phyloP scores from a whole-genome alignment of 2,797 vertebrate species.

The Loriculus beryllinus region DNA sequence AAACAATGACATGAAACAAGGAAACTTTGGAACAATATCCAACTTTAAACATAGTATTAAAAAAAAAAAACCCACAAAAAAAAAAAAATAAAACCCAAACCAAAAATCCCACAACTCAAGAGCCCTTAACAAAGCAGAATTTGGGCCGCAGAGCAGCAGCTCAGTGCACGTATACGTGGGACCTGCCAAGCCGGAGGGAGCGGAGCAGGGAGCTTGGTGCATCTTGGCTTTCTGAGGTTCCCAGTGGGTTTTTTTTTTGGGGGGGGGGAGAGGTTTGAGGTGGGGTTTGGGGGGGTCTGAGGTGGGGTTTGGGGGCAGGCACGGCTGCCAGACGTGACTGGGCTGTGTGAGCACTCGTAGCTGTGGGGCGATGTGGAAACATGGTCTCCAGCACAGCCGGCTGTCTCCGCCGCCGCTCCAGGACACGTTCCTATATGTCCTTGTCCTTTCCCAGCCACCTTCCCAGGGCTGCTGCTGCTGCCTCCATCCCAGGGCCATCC shows the following conservation, averaged over 20 bases:
- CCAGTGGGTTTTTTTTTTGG: too few species aligned
- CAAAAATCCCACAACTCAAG: neutral
- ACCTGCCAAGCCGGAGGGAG: neutral
- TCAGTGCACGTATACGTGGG: fast-evolving
- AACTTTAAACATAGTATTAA: slow-evolving; percentile 47
- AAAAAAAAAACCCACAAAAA: neutral
- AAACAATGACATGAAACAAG: slow-evolving; percentile 69
- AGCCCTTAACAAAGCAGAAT: neutral
- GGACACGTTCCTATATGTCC: neutral
- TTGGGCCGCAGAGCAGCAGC: neutral
- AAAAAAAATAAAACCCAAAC: neutral
- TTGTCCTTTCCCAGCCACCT: neutral
- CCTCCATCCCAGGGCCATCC: neutral
- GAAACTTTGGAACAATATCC: slow-evolving; percentile 52
- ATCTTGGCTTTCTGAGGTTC: fast-evolving
- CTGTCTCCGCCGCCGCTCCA: neutral
- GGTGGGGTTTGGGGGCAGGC: fast-evolving
- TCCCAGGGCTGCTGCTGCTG: neutral
- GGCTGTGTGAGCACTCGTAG: neutral
- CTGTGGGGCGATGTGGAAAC: slow-evolving; percentile 23
- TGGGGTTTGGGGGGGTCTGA: fast-evolving
- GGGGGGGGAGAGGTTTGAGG: too few species aligned
- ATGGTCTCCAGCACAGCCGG: neutral
- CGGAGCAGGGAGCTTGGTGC: neutral
- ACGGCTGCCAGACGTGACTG: neutral